Percentiles rank a stretch among this genome's conserved stretches.
Evolutionary conservation across 37 sponge, comb jelly and placozoan genomes (phyloP).

Genomic region (Spongilla lacustris): DNA sequence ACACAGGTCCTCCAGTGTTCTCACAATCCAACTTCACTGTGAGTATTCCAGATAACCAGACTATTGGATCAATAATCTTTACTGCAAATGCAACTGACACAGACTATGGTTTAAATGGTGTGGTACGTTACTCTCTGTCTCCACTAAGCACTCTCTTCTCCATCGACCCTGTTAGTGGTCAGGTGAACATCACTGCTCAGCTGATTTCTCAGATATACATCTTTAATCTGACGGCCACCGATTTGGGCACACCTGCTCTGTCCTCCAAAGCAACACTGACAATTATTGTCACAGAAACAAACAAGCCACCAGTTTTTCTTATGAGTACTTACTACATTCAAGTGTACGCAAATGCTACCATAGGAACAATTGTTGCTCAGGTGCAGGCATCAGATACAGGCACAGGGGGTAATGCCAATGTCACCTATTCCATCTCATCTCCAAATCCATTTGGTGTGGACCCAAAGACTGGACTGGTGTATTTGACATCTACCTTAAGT

Average conservation of each 20-base stretch:
- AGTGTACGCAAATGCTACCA: constrained; percentile 37
- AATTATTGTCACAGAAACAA: constrained; percentile 65
- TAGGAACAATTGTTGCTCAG: constrained; percentile 17
- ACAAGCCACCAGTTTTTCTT: constrained; percentile 63
- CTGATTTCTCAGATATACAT: constrained; percentile 33
- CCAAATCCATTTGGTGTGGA: constrained; percentile 29
- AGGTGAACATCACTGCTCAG: constrained; percentile 15
- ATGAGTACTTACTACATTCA: constrained; percentile 24
- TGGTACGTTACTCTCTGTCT: constrained; percentile 36
- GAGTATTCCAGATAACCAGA: constrained; percentile 32
- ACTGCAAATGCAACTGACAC: constrained; percentile 38
- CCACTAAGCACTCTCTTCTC: constrained; percentile 31
- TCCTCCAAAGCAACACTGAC: constrained; percentile 42
- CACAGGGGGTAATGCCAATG: constrained; percentile 58
- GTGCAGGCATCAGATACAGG: constrained; percentile 67
- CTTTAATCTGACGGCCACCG: constrained; percentile 49
- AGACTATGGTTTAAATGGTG: constrained; percentile 46
- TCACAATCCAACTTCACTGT: constrained; percentile 15
- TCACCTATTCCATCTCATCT: constrained; percentile 39
- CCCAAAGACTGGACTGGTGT: constrained; percentile 17
- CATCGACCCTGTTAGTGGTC: constrained; percentile 50
- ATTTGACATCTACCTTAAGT: constrained; percentile 16
- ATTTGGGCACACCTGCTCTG: constrained; percentile 51
- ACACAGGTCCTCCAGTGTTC: constrained; percentile 67
- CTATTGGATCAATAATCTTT: constrained; percentile 17